Evolutionary conservation across 2,797 vertebrate genomes (phyloP).

Genomic region (Takifugu rubripes): DNA sequence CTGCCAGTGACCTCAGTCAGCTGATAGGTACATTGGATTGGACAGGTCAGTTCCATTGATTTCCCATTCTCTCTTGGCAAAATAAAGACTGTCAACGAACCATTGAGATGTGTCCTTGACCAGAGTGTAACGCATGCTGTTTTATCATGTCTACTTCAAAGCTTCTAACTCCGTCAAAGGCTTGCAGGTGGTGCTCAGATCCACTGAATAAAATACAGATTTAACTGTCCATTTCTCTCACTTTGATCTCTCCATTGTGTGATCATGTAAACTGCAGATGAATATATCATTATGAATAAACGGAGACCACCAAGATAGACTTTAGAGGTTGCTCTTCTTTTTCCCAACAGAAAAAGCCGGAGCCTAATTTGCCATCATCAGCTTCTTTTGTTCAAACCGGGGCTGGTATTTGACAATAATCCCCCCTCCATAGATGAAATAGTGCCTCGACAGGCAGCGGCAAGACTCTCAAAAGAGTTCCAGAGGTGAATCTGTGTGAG

Average conservation of each 20-base stretch:
- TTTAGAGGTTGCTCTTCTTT: constrained; percentile 66
- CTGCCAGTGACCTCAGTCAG: constrained; percentile 75
- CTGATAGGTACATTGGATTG: constrained; percentile 73
- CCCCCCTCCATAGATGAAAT: constrained; percentile 79
- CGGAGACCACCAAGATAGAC: constrained; percentile 77
- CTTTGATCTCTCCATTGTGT: constrained; percentile 57
- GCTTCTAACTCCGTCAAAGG: constrained; percentile 49
- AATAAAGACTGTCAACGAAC: constrained; percentile 72
- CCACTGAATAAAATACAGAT: constrained; percentile 48
- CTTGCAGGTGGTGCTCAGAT: constrained; percentile 30
- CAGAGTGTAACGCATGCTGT: constrained; percentile 57
- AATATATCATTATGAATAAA: constrained; percentile 73
- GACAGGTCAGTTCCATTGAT: constrained; percentile 75
- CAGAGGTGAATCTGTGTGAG: constrained; percentile 70
- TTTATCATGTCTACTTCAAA: constrained; percentile 46
- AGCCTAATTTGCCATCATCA: constrained; percentile 84
- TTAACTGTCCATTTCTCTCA: constrained; percentile 40
- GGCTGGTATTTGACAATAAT: constrained; percentile 84
- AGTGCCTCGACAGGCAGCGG: constrained; percentile 79
- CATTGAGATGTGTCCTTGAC: constrained; percentile 73
- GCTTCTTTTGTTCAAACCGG: constrained; percentile 81
- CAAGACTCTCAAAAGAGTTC: constrained; percentile 78
- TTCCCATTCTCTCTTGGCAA: constrained; percentile 77
- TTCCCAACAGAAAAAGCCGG: constrained; percentile 74
- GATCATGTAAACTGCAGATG: constrained; percentile 64